Evolutionary conservation across 2,113 vertebrate genomes (phyloP).

Genomic region (Phainopepla nitens): DNA sequence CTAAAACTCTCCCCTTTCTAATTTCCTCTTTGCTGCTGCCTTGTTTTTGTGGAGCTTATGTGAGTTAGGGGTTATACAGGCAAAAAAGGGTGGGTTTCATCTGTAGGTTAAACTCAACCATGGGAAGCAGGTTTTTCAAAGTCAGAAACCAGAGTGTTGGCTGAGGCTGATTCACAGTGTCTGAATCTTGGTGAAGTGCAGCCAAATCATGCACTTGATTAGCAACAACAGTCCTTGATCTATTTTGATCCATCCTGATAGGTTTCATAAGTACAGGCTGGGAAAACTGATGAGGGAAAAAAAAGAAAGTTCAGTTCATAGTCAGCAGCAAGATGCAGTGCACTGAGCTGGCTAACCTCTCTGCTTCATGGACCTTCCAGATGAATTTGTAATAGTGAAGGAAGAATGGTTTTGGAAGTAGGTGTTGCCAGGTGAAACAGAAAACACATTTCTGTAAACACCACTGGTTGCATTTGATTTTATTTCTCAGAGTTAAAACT

Average conservation of each 20-base stretch:
- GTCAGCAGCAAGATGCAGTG: neutral
- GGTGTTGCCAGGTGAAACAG: conserved; percentile 31
- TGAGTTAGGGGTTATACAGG: neutral
- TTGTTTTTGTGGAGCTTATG: neutral
- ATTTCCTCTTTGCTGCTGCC: neutral
- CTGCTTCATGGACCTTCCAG: conserved; percentile 1
- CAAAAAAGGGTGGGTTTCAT: neutral
- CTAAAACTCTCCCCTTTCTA: neutral
- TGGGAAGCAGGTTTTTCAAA: neutral
- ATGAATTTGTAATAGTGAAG: neutral
- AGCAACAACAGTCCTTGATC: neutral
- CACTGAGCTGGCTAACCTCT: neutral
- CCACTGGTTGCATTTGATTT: neutral
- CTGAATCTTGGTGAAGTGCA: neutral
- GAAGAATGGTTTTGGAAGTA: conserved; percentile 6
- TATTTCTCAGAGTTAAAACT: neutral
- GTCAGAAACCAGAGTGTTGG: neutral
- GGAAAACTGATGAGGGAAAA: neutral
- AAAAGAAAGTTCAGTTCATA: neutral
- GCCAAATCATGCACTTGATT: neutral
- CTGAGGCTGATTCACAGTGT: neutral
- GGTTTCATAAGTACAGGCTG: neutral
- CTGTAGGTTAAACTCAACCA: neutral
- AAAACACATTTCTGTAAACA: conserved; percentile 41
- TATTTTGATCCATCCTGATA: neutral